A percentile compares a stretch with the other conserved stretches of the same genome.
These are phyloP conservation scores for Heterotis niloticus DNA, from an alignment of 2,113 vertebrate species.

Conservation along the genomic window DNA sequence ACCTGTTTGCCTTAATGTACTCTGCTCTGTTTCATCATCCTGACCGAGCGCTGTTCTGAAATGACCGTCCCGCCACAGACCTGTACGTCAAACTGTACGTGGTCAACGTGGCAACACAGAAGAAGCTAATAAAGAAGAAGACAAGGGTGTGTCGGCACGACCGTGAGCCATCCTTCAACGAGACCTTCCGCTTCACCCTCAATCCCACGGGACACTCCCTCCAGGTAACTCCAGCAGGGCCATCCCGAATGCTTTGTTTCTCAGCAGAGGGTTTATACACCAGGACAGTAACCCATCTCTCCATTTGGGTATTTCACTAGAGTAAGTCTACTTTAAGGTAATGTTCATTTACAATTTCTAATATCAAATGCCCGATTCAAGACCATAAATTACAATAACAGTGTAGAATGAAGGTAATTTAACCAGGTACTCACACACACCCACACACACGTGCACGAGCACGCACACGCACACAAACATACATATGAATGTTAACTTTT, in stretches of 20 bases:
- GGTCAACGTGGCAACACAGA: slow-evolving; percentile 92
- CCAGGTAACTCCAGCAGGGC: slow-evolving; percentile 69
- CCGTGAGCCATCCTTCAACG: slow-evolving; percentile 94
- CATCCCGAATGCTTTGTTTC: background rate
- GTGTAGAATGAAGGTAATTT: too few species aligned
- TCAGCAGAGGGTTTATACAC: too few species aligned
- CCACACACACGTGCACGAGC: too few species aligned
- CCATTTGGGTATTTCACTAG: background rate
- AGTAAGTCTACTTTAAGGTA: background rate
- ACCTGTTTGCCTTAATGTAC: background rate
- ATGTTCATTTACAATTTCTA: too few species aligned
- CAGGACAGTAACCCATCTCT: too few species aligned
- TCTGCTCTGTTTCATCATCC: background rate
- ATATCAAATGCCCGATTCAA: too few species aligned
- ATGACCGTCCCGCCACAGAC: slow-evolving; percentile 61
- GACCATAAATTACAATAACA: too few species aligned
- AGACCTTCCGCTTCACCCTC: slow-evolving; percentile 93
- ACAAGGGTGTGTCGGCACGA: slow-evolving; percentile 97
- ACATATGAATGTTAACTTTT: too few species aligned
- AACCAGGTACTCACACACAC: too few species aligned
- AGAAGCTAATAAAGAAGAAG: slow-evolving; percentile 97
- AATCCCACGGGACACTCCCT: slow-evolving; percentile 90
- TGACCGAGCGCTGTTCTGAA: background rate
- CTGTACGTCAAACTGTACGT: slow-evolving; percentile 97
- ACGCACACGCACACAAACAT: too few species aligned